A percentile compares a stretch with the other conserved stretches of the same genome.
These are phyloP conservation scores for Diachasma alloeum DNA, from an alignment of 1,140 invertebrate species.

Conservation along the genomic window DNA sequence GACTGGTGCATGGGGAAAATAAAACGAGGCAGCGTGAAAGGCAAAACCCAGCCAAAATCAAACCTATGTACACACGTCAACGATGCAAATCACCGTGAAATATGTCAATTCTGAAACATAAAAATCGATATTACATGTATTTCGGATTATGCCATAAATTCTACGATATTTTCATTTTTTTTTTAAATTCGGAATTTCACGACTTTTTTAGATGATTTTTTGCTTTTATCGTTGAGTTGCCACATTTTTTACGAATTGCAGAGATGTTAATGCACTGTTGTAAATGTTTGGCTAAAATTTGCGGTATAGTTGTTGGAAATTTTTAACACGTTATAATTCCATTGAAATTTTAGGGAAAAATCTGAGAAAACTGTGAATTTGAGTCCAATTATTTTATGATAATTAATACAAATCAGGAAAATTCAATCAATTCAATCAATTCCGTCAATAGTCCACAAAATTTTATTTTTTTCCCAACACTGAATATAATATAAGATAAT, in stretches of 20 bases:
- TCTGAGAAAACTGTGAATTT: no score
- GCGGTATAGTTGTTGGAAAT: no score
- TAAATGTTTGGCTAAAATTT: no score
- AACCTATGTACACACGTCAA: slow-evolving; percentile 2
- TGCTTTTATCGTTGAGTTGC: background rate
- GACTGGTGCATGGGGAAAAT: background rate
- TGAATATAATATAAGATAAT: no score
- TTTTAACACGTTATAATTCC: background rate
- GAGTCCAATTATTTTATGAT: no score
- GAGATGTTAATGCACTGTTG: no score
- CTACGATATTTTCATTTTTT: background rate
- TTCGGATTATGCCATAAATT: background rate
- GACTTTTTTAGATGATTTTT: background rate
- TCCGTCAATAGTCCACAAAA: no score
- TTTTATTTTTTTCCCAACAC: no score
- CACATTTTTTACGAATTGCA: no score
- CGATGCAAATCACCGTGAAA: slow-evolving; percentile 7
- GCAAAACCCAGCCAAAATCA: background rate
- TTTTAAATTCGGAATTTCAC: background rate
- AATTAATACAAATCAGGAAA: no score
- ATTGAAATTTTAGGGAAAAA: no score
- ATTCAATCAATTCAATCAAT: no score
- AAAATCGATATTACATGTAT: slow-evolving; percentile 4
- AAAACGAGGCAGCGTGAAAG: background rate
- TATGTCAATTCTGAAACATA: slow-evolving; percentile 4